Percentiles rank a stretch among this genome's conserved stretches.
These are phyloP conservation scores for Muschampia plurimacula DNA, from an alignment of 2,888 invertebrate genomes.

Conservation along the genomic window DNA sequence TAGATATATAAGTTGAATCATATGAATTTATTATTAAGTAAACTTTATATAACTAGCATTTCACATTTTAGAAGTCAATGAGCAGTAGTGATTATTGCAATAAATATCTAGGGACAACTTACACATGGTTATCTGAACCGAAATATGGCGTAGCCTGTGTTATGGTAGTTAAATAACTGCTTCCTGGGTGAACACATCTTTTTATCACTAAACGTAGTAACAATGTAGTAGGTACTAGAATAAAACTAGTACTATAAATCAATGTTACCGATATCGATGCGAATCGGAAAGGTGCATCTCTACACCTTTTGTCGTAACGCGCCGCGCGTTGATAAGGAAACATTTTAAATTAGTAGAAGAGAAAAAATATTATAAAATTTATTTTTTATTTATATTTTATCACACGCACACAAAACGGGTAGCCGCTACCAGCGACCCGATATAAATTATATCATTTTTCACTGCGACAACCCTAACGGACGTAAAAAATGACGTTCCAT, in stretches of 20 bases:
- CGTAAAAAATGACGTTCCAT: constrained; percentile 84
- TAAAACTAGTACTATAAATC: constrained; percentile 15
- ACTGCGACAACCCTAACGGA: constrained; percentile 83
- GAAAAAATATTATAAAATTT: constrained; percentile 78
- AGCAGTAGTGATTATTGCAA: no score
- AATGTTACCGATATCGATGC: constrained; percentile 49
- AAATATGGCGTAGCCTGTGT: no score
- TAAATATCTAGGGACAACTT: no score
- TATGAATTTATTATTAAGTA: no score
- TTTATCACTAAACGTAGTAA: no score
- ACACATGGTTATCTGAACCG: no score
- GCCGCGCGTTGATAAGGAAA: constrained; percentile 84
- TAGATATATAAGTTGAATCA: no score
- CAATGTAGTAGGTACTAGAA: not conserved
- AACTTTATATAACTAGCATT: no score
- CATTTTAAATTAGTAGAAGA: constrained; percentile 84
- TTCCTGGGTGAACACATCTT: no score
- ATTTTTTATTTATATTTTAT: constrained; percentile 82
- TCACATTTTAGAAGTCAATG: no score
- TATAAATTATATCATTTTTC: constrained; percentile 86
- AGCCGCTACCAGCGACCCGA: constrained; percentile 80
- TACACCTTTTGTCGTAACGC: constrained; percentile 77
- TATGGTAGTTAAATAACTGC: no score
- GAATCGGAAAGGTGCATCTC: constrained; percentile 52
- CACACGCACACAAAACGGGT: constrained; percentile 82